A percentile compares a stretch with the other conserved stretches of the same genome.
phyloP scores from a whole-genome alignment of 92 coral and sea anemone genomes.

The Zoanthus solanderi region DNA sequence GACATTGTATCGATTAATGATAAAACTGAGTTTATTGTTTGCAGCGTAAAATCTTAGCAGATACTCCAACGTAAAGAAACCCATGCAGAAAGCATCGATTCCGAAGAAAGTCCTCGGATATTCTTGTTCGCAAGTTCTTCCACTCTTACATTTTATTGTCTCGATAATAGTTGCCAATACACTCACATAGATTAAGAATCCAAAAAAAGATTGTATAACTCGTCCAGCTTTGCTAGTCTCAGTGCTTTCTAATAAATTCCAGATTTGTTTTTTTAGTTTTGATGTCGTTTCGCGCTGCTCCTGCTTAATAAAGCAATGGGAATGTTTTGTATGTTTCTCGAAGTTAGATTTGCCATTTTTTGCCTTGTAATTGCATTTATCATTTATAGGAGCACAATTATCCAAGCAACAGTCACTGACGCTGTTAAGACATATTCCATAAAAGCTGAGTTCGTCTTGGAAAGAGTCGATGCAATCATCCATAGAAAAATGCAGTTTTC shows the following conservation, averaged over 20 bases:
- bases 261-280: constrained; percentile 64
- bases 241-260: constrained; percentile 77
- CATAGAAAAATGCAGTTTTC: constrained; percentile 86
- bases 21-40: constrained; percentile 64
- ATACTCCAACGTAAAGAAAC: constrained; percentile 84
- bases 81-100: constrained; percentile 80
- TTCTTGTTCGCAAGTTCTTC: constrained; percentile 73
- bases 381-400: constrained; percentile 26
- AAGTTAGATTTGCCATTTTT: neutral
- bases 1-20: constrained; percentile 75
- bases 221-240: constrained; percentile 67
- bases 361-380: neutral
- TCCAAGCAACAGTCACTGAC: constrained; percentile 92
- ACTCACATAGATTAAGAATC: constrained; percentile 79
- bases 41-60: constrained; percentile 85
- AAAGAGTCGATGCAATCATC: constrained; percentile 90
- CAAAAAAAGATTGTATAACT: constrained; percentile 74
- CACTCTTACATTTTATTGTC: constrained; percentile 71
- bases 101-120: constrained; percentile 70
- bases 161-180: constrained; percentile 75
- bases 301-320: neutral
- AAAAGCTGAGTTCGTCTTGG: constrained; percentile 82
- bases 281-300: neutral
- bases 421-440: constrained; percentile 83
- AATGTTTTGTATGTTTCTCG: neutral